Percentiles rank a stretch among this genome's conserved stretches.
Conservation (phyloP, 2,113 vertebrate species). For the Rhizomys pruinosus region DNA sequence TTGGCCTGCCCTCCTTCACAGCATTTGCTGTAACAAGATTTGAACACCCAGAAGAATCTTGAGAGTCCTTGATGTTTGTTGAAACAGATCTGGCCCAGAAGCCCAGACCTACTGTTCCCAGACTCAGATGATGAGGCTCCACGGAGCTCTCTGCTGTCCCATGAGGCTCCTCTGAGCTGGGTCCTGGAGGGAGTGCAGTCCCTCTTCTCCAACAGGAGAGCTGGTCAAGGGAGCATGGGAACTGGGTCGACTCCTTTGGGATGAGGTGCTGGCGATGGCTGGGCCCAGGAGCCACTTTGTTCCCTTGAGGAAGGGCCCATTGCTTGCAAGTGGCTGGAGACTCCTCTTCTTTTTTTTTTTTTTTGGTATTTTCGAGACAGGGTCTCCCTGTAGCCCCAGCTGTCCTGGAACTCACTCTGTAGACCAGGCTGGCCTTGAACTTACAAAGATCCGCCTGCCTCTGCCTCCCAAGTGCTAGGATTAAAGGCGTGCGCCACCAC, state of each 20-base stretch:
- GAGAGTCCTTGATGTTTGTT: conserved; percentile 4
- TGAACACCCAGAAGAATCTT: not conserved
- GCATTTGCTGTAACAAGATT: not conserved
- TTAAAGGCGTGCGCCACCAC: too few relatives aligned
- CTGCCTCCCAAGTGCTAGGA: too few relatives aligned
- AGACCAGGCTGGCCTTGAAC: too few relatives aligned
- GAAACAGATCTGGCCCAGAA: not conserved
- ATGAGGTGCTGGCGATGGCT: not conserved
- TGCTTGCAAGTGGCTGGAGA: not conserved
- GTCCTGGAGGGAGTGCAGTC: not conserved
- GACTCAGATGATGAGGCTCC: not conserved
- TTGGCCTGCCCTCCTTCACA: not conserved
- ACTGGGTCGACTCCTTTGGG: rapidly evolving
- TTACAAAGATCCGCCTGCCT: too few relatives aligned
- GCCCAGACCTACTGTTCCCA: not conserved
- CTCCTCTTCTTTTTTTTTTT: too few relatives aligned
- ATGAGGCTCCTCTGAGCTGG: not conserved
- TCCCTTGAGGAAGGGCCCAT: not conserved
- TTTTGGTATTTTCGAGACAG: too few relatives aligned
- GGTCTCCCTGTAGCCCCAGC: too few relatives aligned
- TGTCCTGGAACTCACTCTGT: too few relatives aligned
- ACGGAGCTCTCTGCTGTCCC: rapidly evolving
- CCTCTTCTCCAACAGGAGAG: not conserved
- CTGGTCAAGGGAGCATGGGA: not conserved
- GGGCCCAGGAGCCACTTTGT: not conserved